A percentile compares a stretch with the other conserved stretches of the same genome.
These are phyloP conservation scores for Chironomus riparius DNA, from an alignment of 2,888 invertebrate species.

Conservation along the genomic window DNA sequence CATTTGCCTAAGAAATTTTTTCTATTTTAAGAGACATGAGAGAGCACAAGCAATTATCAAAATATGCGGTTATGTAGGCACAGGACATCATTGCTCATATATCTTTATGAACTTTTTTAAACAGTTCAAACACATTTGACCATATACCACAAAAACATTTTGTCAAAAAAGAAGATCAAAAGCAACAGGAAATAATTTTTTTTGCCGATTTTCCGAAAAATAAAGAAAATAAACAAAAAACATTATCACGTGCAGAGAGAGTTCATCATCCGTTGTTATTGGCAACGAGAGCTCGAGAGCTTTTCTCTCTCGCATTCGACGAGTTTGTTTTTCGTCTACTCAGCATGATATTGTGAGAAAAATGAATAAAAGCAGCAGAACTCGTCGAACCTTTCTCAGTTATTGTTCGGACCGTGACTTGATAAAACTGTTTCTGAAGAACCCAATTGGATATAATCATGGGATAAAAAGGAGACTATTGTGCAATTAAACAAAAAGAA, in stretches of 20 bases:
- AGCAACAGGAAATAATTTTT: neutral
- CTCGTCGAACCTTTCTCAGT: neutral
- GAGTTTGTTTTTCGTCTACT: neutral
- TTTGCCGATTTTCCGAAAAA: neutral
- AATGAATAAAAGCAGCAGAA: neutral
- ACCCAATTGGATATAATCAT: too few species aligned
- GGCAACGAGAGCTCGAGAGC: neutral
- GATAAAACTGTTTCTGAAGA: neutral
- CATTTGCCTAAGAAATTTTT: neutral
- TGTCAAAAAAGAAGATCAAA: neutral
- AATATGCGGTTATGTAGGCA: too few species aligned
- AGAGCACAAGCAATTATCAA: too few species aligned
- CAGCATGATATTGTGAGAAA: neutral
- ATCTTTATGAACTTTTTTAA: too few species aligned
- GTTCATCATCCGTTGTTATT: neutral
- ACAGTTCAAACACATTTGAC: neutral
- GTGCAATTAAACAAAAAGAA: too few species aligned
- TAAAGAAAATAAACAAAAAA: neutral
- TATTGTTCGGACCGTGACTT: neutral
- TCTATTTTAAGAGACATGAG: too few species aligned
- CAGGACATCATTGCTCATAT: too few species aligned
- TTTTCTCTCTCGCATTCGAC: neutral
- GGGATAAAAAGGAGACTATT: too few species aligned
- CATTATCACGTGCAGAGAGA: neutral
- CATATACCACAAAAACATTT: neutral